Conservation (phyloP, 2,888 invertebrate genomes). For the Lissonota sp. region DNA sequence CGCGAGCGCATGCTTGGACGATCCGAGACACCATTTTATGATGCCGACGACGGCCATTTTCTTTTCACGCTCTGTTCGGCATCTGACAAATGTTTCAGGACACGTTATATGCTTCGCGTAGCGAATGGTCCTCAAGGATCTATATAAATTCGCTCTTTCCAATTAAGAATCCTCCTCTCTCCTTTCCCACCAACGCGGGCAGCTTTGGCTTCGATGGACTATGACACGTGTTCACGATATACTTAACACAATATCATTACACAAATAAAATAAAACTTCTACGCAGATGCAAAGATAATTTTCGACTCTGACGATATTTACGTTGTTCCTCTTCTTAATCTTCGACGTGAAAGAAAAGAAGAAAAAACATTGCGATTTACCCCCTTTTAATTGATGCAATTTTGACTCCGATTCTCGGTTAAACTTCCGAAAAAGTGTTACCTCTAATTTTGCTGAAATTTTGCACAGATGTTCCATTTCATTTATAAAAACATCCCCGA, state of each 20-base stretch:
- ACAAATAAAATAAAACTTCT: slow-evolving; percentile 48
- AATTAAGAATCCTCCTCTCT: neutral
- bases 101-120: too few species aligned
- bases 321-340: neutral
- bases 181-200: slow-evolving; percentile 67
- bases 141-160: neutral
- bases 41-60: slow-evolving; percentile 19
- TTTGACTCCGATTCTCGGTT: too few species aligned
- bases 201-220: slow-evolving; percentile 82
- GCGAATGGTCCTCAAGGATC: too few species aligned
- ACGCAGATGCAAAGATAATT: slow-evolving; percentile 42
- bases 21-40: slow-evolving; percentile 20
- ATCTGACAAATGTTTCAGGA: neutral
- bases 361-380: too few species aligned
- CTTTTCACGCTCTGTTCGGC: slow-evolving; percentile 12
- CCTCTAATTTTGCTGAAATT: too few species aligned
- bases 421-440: neutral
- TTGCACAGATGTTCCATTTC: neutral
- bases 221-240: slow-evolving; percentile 74
- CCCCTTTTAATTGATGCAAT: too few species aligned
- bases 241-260: slow-evolving; percentile 50
- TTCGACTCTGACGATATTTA: neutral
- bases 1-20: neutral
- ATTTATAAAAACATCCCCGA: too few species aligned
- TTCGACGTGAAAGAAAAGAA: too few species aligned